Evolutionary conservation across 2,113 vertebrate genomes (phyloP), one percentile per base, ranked within the genome.

Genomic region (Erythrolamprus reginae): DNA sequence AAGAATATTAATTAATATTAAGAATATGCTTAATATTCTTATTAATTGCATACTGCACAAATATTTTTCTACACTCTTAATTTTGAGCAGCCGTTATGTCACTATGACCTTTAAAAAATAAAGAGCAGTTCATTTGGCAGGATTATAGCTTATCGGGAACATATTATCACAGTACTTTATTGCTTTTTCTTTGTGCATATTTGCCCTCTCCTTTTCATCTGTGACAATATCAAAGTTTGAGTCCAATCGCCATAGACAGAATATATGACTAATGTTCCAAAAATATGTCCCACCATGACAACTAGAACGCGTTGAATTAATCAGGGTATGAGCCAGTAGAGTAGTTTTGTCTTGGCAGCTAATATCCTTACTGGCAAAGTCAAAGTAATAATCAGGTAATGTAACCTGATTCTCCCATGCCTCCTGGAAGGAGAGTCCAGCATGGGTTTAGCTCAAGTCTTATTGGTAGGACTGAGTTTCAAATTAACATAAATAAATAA

Each of bases 301-400:
- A 4, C 3, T 94, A 45, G 84, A 87, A 61, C 2, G 77, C 91
- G 88, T 28, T 58, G 92, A 93, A 65, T 52, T 84, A 92, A 92
- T 90, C 91, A 84, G 87, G 89, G 86, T 58, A 10, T 26, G 23
- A 88, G 77, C 65, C n/a, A 88, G 87, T 45, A 88, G 51, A 83
- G 52, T 23, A 91, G 42, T 7, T 48, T 10, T 89, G 87, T 87
- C 85, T 92, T 88, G 4, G 51, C n/a, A n/a, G 23, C 85, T 77
- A 24, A 45, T 88, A 91, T 91, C 84, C 92, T 94, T 94, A 70
- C 91, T 90, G 87, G 89, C 93, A 92, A 92, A 94, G 91, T 83
- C 70, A 82, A 92, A 10, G 58, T 84, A 88, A 93, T 91, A 94
- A 92, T 17, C 86, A 92, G 3, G 53, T 38, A 77, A 77, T 33